Percentiles rank a stretch among this genome's conserved stretches.
Evolutionary conservation across 2,888 invertebrate species (phyloP).

Genomic region (Maniola hyperantus): DNA sequence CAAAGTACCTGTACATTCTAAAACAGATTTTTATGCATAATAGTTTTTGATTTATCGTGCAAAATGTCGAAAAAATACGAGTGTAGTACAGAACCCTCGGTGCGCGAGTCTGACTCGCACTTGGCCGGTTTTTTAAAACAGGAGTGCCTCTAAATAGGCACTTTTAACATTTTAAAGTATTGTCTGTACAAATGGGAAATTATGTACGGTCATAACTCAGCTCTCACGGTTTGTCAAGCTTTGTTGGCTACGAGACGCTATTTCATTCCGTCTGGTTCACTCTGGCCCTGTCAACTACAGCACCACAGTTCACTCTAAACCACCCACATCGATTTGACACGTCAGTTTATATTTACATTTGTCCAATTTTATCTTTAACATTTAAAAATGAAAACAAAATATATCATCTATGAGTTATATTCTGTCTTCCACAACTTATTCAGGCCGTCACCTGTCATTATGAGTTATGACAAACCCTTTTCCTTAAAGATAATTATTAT

Average conservation of each 20-base stretch:
- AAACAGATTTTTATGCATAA: no score
- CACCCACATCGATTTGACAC: slow-evolving; percentile 52
- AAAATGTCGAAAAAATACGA: no score
- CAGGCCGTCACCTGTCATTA: neutral
- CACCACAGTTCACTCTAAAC: slow-evolving; percentile 38
- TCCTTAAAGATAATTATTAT: slow-evolving; percentile 1
- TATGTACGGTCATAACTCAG: slow-evolving; percentile 24
- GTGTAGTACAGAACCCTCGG: no score
- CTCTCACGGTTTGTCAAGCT: slow-evolving; percentile 27
- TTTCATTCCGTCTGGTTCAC: slow-evolving; percentile 49
- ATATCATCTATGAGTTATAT: neutral
- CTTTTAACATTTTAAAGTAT: slow-evolving; percentile 17
- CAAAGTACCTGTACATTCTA: no score
- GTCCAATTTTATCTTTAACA: slow-evolving; percentile 9
- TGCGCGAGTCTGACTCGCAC: no score
- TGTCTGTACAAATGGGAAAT: slow-evolving; percentile 22
- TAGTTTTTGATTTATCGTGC: no score
- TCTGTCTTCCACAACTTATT: neutral
- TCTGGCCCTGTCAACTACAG: slow-evolving; percentile 47
- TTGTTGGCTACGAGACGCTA: slow-evolving; percentile 52
- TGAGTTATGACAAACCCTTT: slow-evolving; percentile 1
- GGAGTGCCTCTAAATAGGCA: slow-evolving; percentile 2
- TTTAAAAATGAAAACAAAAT: slow-evolving; percentile 5
- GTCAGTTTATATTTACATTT: slow-evolving; percentile 25
- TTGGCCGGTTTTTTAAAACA: neutral